Conservation (phyloP, 2,797 vertebrate species). For the Lutjanus campechanus region DNA sequence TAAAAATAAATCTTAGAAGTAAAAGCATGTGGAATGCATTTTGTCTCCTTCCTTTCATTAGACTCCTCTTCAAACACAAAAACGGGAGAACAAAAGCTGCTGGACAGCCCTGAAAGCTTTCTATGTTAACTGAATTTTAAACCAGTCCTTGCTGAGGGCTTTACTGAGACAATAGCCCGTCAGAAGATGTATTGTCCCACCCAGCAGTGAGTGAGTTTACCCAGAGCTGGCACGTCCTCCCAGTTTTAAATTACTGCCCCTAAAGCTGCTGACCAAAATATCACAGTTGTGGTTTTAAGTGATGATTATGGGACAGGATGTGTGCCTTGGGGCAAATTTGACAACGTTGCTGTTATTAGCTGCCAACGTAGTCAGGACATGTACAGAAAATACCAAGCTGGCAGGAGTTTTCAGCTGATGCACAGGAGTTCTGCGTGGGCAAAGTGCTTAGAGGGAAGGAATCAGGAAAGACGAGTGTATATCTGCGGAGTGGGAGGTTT, state of each 20-base stretch:
- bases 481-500: not conserved
- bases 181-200: not conserved
- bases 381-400: constrained; percentile 49
- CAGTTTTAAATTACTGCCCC: constrained; percentile 36
- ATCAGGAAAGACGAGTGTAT: not conserved
- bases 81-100: not conserved
- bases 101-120: not conserved
- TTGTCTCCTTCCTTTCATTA: constrained; percentile 14
- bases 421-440: constrained; percentile 24
- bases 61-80: not conserved
- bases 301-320: constrained; percentile 57
- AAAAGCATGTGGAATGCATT: constrained; percentile 13
- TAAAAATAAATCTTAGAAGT: constrained; percentile 9
- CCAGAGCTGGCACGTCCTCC: constrained; percentile 12
- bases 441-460: constrained; percentile 52
- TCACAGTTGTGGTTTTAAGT: constrained; percentile 48
- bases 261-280: constrained; percentile 61
- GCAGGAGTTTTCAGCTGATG: constrained; percentile 62
- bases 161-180: constrained; percentile 14
- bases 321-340: constrained; percentile 39
- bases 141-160: not conserved
- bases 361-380: constrained; percentile 31
- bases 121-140: not conserved
- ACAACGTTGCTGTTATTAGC: constrained; percentile 54
- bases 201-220: constrained; percentile 12